phyloP scores from a whole-genome alignment of 2,113 vertebrate genomes.

The Zosterops pallidus region DNA sequence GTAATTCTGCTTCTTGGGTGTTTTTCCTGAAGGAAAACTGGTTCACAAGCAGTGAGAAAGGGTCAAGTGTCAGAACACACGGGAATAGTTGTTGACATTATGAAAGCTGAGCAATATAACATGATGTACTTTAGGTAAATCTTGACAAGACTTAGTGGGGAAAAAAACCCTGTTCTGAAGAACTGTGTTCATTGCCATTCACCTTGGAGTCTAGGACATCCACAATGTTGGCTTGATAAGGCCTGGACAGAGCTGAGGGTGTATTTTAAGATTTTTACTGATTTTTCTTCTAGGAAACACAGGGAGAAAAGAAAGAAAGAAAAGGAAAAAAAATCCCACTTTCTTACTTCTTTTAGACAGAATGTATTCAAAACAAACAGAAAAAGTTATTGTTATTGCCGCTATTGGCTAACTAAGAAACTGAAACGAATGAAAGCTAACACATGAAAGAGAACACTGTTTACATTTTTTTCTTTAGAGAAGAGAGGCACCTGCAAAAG shows the following conservation, averaged over 20 bases:
- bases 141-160: not conserved
- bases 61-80: not conserved
- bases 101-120: not conserved
- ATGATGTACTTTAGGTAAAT: not conserved
- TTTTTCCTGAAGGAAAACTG: not conserved
- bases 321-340: not conserved
- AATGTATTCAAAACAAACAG: not conserved
- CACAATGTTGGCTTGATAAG: not conserved
- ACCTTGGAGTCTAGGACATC: not conserved
- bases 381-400: not conserved
- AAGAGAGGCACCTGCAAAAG: not conserved
- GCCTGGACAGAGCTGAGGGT: not conserved
- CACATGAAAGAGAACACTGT: not conserved
- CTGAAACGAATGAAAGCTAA: not conserved
- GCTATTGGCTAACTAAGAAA: not conserved
- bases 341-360: not conserved
- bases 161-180: not conserved
- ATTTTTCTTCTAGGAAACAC: not conserved
- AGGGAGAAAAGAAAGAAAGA: accelerated
- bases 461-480: not conserved
- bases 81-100: not conserved
- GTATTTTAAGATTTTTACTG: not conserved
- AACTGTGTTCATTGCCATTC: not conserved
- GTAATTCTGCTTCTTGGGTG: not conserved
- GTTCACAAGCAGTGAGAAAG: not conserved